These are phyloP conservation scores for Ammospiza maritima DNA, from an alignment of 2,797 vertebrate genomes.

Conservation along the genomic window DNA sequence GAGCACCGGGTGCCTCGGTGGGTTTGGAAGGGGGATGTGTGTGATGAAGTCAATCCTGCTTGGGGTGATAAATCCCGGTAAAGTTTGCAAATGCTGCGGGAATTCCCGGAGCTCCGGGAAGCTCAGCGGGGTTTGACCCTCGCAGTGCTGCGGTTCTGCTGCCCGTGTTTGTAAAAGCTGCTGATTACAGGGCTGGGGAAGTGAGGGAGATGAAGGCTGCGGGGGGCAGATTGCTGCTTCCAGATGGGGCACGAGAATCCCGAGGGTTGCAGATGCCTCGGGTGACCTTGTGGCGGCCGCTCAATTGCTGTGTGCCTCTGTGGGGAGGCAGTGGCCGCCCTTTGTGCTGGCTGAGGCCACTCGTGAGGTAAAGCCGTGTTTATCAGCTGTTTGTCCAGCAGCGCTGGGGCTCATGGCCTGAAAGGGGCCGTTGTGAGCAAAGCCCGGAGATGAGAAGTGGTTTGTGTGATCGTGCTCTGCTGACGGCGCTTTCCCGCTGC, in stretches of 20 bases:
- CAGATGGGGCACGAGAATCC: neutral
- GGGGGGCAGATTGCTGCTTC: neutral
- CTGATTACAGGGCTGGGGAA: neutral
- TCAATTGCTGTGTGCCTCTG: neutral
- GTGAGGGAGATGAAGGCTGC: neutral
- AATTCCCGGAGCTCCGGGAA: neutral
- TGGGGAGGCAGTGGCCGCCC: neutral
- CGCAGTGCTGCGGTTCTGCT: neutral
- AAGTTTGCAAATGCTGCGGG: neutral
- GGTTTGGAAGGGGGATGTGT: neutral
- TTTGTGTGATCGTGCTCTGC: neutral
- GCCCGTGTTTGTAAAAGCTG: neutral
- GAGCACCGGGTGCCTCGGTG: too few relatives aligned
- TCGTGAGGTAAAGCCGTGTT: neutral
- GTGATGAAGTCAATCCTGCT: neutral
- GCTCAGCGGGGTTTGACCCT: neutral
- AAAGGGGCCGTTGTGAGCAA: neutral
- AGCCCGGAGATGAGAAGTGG: rapidly evolving
- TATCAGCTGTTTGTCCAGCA: neutral
- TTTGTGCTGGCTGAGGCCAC: neutral
- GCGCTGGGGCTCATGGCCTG: neutral
- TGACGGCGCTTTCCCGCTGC: neutral
- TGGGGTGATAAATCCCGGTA: neutral
- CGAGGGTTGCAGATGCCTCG: neutral
- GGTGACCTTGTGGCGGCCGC: neutral